Evolutionary conservation across 2,797 vertebrate species (phyloP), one percentile per base, ranked within the genome.

Genomic region (Acanthurus leucopareius): DNA sequence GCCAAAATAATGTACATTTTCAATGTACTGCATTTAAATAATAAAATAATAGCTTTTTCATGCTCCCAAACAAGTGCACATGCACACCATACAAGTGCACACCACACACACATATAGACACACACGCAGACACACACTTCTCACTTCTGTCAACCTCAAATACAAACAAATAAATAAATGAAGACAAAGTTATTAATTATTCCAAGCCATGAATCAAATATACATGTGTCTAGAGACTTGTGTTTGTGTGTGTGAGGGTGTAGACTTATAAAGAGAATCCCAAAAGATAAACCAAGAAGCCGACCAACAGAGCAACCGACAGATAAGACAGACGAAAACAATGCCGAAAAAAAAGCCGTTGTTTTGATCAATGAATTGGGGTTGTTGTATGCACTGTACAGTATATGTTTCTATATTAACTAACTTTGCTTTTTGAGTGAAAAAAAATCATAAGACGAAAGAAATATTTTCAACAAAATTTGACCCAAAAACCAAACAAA

Each of bases 151-250:
- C 87, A 83, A 82, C 71, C 83, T 91, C 84, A 92, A 94, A 94
- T 90, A 93, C 91, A 94, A 93, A 94, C 91, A 93, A 91, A 94
- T 93, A 93, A 94, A 95, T 94, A 94, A 95, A 92, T 93, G 79
- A 94, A 92, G 88, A 91, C 81, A 89, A 77, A 22, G 86, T 73
- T 92, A 94, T 94, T 94, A 92, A 94, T 94, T 92, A 95, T 93
- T 94, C 86, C 87, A 82, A 93, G 87, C 80, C 79, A 86, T 71
- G 84, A 90, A 94, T 94, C 88, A 94, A 94, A 94, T 93, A 92
- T 91, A 86, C 77, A 92, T 93, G 90, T 75, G 86, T 84, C 86
- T 76, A 10, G 91, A 91, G 91, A 86, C 80, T 75, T 78, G 45
- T 70, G 49, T 66, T 62, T 58, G 56, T 73, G 69, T 56, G 74